Evolutionary conservation across 1,140 invertebrate genomes (phyloP).

Genomic region (Propsilocerus akamusi): DNA sequence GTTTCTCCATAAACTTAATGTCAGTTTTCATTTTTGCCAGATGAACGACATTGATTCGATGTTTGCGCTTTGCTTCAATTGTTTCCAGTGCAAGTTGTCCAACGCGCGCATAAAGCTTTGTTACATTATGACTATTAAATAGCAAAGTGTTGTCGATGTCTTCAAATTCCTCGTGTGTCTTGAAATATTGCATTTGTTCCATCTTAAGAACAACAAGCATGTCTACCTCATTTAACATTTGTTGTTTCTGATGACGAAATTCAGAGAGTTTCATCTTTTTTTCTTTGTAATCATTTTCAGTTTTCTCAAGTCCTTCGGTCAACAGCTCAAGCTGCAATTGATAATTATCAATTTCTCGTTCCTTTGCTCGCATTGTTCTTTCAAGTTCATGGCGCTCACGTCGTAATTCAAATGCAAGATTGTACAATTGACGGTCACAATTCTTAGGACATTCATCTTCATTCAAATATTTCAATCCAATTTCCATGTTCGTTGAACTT

Average conservation of each 20-base stretch:
- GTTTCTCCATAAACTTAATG: slow-evolving; percentile 30
- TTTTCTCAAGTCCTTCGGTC: slow-evolving; percentile 17
- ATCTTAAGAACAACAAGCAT: slow-evolving; percentile 40
- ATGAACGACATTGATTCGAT: slow-evolving; percentile 29
- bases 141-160: slow-evolving; percentile 38
- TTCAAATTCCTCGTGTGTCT: slow-evolving; percentile 24
- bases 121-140: slow-evolving; percentile 35
- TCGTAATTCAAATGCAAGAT: slow-evolving; percentile 39
- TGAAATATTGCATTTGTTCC: slow-evolving; percentile 42
- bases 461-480: slow-evolving; percentile 41
- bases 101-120: slow-evolving; percentile 36
- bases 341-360: slow-evolving; percentile 24
- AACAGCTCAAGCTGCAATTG: slow-evolving; percentile 23
- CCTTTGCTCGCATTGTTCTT: slow-evolving; percentile 21
- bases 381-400: slow-evolving; percentile 32
- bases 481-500: slow-evolving; percentile 36
- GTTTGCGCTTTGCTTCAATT: slow-evolving; percentile 33
- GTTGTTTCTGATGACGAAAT: slow-evolving; percentile 36
- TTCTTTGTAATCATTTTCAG: slow-evolving; percentile 15
- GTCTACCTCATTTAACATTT: slow-evolving; percentile 44
- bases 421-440: slow-evolving; percentile 45
- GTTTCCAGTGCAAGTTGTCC: slow-evolving; percentile 43
- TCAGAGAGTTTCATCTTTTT: slow-evolving; percentile 15
- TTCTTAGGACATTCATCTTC: slow-evolving; percentile 55
- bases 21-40: slow-evolving; percentile 32